phyloP scores from a whole-genome alignment of 2,797 vertebrate genomes.

The Sebastes elongatus region DNA sequence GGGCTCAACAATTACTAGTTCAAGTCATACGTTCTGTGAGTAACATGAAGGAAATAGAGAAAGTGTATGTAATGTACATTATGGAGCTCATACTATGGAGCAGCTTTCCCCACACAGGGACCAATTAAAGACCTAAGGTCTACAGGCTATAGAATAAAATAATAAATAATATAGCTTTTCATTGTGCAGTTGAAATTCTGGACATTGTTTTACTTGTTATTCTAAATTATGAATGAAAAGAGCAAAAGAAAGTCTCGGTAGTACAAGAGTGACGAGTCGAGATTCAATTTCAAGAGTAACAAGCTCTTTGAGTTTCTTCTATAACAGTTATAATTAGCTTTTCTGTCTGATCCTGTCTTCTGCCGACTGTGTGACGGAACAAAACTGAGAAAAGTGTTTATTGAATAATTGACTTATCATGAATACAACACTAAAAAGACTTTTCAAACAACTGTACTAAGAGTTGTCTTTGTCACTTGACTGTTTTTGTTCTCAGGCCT shows the following conservation, averaged over 20 bases:
- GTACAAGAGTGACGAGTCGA: not conserved
- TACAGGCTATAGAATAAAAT: not conserved
- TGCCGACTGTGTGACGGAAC: not conserved
- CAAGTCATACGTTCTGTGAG: not conserved
- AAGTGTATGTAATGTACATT: not conserved
- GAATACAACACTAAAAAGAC: not conserved
- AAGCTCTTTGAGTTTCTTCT: not conserved
- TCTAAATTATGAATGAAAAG: not conserved
- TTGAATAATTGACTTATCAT: not conserved
- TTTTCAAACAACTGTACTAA: not conserved
- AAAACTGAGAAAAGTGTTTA: not conserved
- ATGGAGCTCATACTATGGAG: not conserved
- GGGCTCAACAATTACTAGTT: not conserved
- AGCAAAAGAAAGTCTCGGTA: not conserved
- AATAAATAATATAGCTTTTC: not conserved
- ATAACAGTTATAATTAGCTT: not conserved
- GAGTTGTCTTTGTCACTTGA: not conserved
- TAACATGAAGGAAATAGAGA: not conserved
- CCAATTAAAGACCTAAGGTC: not conserved
- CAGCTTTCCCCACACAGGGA: not conserved
- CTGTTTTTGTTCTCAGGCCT: not conserved
- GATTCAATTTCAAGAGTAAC: not conserved
- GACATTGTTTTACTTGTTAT: not conserved
- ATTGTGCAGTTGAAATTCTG: not conserved
- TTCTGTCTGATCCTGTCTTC: not conserved